Conservation (phyloP, 2,797 vertebrate species). For the Graptemys geographica region DNA sequence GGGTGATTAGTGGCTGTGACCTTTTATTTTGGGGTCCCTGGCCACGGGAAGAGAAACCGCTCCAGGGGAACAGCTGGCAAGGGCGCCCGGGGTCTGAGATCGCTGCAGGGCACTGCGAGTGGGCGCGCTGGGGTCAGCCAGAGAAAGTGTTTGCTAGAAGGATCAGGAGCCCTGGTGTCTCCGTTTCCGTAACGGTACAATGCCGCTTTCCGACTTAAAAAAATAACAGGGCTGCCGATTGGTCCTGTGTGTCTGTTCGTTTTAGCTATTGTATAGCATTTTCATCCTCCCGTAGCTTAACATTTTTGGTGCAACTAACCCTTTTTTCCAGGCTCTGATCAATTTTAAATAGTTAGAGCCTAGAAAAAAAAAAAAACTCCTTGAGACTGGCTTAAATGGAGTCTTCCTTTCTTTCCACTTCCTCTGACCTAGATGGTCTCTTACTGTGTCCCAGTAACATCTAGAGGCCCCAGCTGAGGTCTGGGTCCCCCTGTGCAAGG, state of each 20-base stretch:
- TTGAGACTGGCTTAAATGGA: neutral
- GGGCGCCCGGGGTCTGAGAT: neutral
- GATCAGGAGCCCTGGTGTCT: fast-evolving
- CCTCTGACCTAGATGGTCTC: neutral
- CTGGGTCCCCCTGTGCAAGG: neutral
- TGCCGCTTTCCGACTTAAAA: neutral
- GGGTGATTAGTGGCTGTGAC: neutral
- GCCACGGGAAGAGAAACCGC: neutral
- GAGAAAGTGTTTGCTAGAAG: fast-evolving
- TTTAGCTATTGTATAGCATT: neutral
- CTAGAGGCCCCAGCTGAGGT: neutral
- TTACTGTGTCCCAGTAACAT: conserved; percentile 18
- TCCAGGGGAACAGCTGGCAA: neutral
- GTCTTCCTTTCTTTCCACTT: neutral
- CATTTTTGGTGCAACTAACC: neutral
- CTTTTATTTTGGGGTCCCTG: neutral
- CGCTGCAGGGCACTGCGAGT: neutral
- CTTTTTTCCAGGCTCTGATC: neutral
- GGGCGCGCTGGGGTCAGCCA: fast-evolving
- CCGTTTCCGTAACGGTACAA: neutral
- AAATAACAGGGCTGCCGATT: neutral
- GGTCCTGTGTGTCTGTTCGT: no score
- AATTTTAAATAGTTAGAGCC: neutral
- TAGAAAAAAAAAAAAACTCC: neutral
- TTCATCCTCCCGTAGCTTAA: neutral